phyloP scores from a whole-genome alignment of 2,113 vertebrate species.

The Connochaetes taurinus region DNA sequence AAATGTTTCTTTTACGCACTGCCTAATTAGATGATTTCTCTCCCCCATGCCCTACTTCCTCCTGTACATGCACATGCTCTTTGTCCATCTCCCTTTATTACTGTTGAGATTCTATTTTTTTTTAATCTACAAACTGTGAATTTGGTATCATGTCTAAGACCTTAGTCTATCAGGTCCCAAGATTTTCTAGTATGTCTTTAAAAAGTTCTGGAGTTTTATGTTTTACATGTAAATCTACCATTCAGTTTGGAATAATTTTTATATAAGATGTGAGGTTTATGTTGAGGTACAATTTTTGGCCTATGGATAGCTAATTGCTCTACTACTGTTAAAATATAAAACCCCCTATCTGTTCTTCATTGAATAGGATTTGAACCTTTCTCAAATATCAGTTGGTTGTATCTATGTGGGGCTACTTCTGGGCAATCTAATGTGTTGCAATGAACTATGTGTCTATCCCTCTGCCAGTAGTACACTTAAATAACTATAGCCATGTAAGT shows the following conservation, averaged over 20 bases:
- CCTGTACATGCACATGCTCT: neutral
- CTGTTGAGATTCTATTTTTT: neutral
- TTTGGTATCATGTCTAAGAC: neutral
- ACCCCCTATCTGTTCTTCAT: neutral
- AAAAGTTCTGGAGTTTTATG: neutral
- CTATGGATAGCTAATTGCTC: neutral
- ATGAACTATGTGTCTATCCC: neutral
- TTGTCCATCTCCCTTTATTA: neutral
- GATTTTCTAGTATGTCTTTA: neutral
- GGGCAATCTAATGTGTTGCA: neutral
- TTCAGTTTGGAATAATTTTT: neutral
- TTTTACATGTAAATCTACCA: neutral
- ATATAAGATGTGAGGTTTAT: neutral
- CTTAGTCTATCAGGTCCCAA: neutral
- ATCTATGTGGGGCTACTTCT: neutral
- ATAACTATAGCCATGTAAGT: neutral
- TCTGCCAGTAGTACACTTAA: neutral
- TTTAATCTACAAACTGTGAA: neutral
- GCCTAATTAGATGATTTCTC: neutral
- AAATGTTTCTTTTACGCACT: neutral
- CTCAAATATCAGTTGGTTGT: constrained; percentile 6
- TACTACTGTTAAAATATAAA: neutral
- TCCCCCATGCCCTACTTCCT: neutral
- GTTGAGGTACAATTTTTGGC: constrained; percentile 3
- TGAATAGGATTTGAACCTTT: neutral